phyloP scores from a whole-genome alignment of 2,888 invertebrate genomes.

The Pristionchus entomophagus region DNA sequence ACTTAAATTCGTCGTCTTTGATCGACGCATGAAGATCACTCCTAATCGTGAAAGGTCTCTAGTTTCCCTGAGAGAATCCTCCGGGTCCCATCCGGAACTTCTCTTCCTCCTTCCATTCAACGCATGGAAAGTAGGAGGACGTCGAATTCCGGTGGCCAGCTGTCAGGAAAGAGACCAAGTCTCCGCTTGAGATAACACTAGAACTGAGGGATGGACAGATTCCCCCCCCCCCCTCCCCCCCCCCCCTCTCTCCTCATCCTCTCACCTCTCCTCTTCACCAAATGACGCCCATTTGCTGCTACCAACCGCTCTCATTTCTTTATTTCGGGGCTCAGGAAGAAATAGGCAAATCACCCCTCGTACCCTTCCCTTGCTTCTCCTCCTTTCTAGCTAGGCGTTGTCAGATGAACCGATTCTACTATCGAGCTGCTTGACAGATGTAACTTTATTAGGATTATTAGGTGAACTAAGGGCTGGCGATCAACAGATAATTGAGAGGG shows the following conservation, averaged over 20 bases:
- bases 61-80: too few species aligned
- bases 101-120: background rate
- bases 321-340: too few species aligned
- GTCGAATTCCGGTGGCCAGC: background rate
- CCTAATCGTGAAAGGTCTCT: too few species aligned
- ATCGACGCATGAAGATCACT: too few species aligned
- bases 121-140: background rate
- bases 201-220: background rate
- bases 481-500: background rate
- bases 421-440: too few species aligned
- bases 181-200: background rate
- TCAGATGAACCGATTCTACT: too few species aligned
- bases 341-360: too few species aligned
- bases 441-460: background rate
- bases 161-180: background rate
- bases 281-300: slow-evolving; percentile 10
- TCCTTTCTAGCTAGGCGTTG: too few species aligned
- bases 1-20: too few species aligned
- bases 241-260: too few species aligned
- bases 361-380: too few species aligned
- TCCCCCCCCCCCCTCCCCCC: background rate
- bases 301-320: background rate
- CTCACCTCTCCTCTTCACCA: background rate
- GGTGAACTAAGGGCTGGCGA: background rate
- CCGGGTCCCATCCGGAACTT: too few species aligned